Evolutionary conservation across 2,888 invertebrate genomes (phyloP).

Genomic region (Ornithoptera priamus): DNA sequence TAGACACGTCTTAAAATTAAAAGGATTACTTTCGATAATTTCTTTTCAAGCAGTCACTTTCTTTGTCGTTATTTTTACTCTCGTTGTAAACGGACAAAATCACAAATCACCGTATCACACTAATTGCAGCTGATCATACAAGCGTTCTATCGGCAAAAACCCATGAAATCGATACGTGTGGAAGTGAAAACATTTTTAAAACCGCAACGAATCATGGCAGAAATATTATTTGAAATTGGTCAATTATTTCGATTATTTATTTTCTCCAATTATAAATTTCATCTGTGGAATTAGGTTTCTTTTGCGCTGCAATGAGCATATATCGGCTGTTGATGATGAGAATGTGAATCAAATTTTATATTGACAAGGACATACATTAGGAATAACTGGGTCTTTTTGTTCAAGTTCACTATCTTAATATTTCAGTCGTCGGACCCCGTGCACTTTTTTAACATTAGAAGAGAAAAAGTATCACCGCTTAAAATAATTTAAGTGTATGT

Average conservation of each 20-base stretch:
- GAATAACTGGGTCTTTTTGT: too few species aligned
- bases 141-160: background rate
- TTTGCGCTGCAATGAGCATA: background rate
- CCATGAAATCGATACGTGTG: conserved; percentile 3
- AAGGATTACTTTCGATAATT: background rate
- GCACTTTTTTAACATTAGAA: too few species aligned
- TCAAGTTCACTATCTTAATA: too few species aligned
- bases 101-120: conserved; percentile 3
- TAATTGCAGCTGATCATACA: background rate
- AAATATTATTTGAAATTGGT: background rate
- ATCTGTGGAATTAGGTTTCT: background rate
- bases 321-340: too few species aligned
- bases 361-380: too few species aligned
- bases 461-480: too few species aligned
- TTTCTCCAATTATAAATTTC: conserved; percentile 10
- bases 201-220: conserved; percentile 3
- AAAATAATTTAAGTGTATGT: too few species aligned
- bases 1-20: background rate
- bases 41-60: background rate
- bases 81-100: background rate
- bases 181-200: conserved; percentile 15
- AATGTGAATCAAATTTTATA: too few species aligned
- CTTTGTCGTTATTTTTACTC: conserved; percentile 1
- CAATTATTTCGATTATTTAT: conserved; percentile 11
- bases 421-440: too few species aligned